These are phyloP conservation scores for Micrasema minimum DNA, from an alignment of 1,140 invertebrate genomes.

Conservation along the genomic window DNA sequence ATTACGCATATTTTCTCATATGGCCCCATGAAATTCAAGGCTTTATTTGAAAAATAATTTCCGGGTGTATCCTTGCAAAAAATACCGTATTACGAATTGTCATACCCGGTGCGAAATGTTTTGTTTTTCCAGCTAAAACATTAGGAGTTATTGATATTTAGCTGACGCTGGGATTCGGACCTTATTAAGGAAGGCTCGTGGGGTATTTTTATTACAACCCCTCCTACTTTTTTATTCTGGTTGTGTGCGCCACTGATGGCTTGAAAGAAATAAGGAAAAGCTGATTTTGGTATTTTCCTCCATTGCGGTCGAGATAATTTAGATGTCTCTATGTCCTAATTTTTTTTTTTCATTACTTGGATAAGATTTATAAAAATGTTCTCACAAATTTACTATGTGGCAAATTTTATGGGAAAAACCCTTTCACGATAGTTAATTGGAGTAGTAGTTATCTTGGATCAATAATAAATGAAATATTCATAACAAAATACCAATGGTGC, in stretches of 20 bases:
- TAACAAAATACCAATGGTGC: no score
- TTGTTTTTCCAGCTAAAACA: conserved; percentile 40
- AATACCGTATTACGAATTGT: conserved; percentile 35
- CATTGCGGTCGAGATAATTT: conserved; percentile 29
- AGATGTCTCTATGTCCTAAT: no score
- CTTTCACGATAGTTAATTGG: no score
- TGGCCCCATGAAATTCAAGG: conserved; percentile 19
- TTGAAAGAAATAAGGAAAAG: conserved; percentile 21
- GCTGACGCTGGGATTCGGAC: conserved; percentile 36
- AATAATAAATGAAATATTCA: no score
- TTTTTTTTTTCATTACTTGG: no score
- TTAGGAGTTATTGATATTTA: conserved; percentile 47
- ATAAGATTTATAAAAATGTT: no score
- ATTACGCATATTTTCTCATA: conserved; percentile 29
- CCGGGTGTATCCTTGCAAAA: conserved; percentile 20
- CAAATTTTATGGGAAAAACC: no score
- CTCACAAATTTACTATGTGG: no score
- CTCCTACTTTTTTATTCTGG: conserved; percentile 19
- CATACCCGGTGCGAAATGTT: conserved; percentile 30
- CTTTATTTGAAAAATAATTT: conserved; percentile 33
- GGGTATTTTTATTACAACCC: conserved; percentile 26
- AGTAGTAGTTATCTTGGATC: no score
- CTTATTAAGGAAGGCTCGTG: conserved; percentile 38
- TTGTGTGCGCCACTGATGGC: conserved; percentile 23
- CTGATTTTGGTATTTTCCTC: conserved; percentile 22